A percentile compares a stretch with the other conserved stretches of the same genome.
Conservation (phyloP, 2,888 invertebrate species). For the Andricus quercusramuli region DNA sequence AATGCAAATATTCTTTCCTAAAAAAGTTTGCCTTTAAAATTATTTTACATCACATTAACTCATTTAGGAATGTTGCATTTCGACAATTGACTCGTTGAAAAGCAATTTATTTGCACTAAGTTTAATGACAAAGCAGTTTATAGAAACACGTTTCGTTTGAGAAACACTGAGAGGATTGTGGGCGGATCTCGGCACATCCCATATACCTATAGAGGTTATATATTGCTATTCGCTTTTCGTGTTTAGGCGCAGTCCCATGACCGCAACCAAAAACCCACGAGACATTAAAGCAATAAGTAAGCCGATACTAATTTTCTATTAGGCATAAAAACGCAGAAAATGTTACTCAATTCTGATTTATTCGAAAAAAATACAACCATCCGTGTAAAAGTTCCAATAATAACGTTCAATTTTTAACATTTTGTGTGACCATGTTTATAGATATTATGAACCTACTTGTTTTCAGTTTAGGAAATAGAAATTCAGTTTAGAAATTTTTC, state of each 20-base stretch:
- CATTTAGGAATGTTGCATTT: background rate
- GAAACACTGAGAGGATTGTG: constrained; percentile 73
- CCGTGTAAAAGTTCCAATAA: too few relatives aligned
- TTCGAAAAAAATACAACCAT: background rate
- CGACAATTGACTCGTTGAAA: background rate
- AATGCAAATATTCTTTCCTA: background rate
- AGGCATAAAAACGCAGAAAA: constrained; percentile 45
- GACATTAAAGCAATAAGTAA: constrained; percentile 57
- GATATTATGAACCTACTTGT: too few relatives aligned
- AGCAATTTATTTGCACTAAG: background rate
- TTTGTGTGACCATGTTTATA: too few relatives aligned
- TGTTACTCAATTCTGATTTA: constrained; percentile 19
- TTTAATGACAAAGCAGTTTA: constrained; percentile 9
- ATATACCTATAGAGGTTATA: constrained; percentile 70
- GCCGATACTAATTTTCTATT: constrained; percentile 75
- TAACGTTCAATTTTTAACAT: too few relatives aligned
- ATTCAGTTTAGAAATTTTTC: too few relatives aligned
- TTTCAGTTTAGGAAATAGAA: too few relatives aligned
- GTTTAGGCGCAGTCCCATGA: constrained; percentile 72
- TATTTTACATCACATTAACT: background rate
- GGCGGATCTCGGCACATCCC: constrained; percentile 74
- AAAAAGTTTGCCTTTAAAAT: background rate
- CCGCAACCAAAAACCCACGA: constrained; percentile 60
- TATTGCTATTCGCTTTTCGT: constrained; percentile 72
- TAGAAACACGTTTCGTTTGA: constrained; percentile 60